These are phyloP conservation scores for honey bee (Apis mellifera) DNA, from an alignment of 1,140 invertebrate species.

Conservation along the genomic window Amel_HAv3.1 CM009939.2:10570501-10571000, in stretches of 20 bases:
- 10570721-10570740: too few relatives aligned
- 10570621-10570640: conserved; percentile 18
- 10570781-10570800: too few relatives aligned
- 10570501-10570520: not conserved
- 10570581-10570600: not conserved
- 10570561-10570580: conserved; percentile 3
- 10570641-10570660: not conserved
- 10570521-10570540: not conserved
- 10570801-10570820: too few relatives aligned
- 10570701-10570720: too few relatives aligned
- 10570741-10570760: too few relatives aligned
- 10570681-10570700: not conserved
- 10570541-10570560: not conserved
- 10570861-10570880: not conserved
- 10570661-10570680: not conserved
- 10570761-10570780: too few relatives aligned
- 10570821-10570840: too few relatives aligned
- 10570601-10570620: conserved; percentile 40
- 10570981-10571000: not conserved
- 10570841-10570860: not conserved
- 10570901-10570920: too few relatives aligned
- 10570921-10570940: too few relatives aligned
- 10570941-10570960: not conserved
- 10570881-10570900: too few relatives aligned
- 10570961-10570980: conserved; percentile 12